Percentiles rank a stretch among this genome's conserved stretches.
These are phyloP conservation scores for Porites lobata DNA, from an alignment of 92 coral and sea anemone species.

Conservation along the genomic window DNA sequence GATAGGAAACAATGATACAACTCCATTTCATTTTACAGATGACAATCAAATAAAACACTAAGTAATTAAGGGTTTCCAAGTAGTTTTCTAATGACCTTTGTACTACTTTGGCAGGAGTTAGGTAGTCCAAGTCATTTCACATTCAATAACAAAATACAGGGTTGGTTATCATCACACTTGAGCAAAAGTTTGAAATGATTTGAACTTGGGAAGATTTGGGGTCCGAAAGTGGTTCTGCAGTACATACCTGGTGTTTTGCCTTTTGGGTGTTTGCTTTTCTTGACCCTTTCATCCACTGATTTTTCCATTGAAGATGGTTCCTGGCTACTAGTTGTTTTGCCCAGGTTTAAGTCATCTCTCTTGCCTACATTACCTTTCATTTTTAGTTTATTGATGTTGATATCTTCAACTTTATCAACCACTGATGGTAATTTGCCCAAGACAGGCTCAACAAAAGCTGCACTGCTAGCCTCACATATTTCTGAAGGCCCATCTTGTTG, in stretches of 20 bases:
- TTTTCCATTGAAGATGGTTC: slow-evolving; percentile 1
- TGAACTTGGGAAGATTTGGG: not conserved
- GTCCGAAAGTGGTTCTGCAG: not conserved
- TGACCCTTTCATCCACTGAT: not conserved
- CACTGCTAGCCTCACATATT: not conserved
- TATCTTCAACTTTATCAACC: not conserved
- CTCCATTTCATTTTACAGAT: too few relatives aligned
- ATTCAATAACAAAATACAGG: too few relatives aligned
- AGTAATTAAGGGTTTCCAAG: too few relatives aligned
- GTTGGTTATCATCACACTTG: too few relatives aligned
- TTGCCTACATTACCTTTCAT: not conserved
- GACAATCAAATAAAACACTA: too few relatives aligned
- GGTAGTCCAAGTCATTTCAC: too few relatives aligned
- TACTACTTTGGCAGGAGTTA: too few relatives aligned
- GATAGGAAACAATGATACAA: too few relatives aligned
- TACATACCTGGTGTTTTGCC: slow-evolving; percentile 30
- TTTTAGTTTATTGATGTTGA: not conserved
- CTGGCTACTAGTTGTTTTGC: not conserved
- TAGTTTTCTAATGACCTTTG: too few relatives aligned
- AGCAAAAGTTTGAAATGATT: too few relatives aligned
- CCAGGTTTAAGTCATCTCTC: not conserved
- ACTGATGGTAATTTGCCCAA: slow-evolving; percentile 16
- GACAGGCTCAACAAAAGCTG: slow-evolving; percentile 23
- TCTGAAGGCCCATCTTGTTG: not conserved
- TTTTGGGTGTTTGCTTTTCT: not conserved